Evolutionary conservation across 2,113 vertebrate species (phyloP).

Genomic region (Tupaia chinensis): DNA sequence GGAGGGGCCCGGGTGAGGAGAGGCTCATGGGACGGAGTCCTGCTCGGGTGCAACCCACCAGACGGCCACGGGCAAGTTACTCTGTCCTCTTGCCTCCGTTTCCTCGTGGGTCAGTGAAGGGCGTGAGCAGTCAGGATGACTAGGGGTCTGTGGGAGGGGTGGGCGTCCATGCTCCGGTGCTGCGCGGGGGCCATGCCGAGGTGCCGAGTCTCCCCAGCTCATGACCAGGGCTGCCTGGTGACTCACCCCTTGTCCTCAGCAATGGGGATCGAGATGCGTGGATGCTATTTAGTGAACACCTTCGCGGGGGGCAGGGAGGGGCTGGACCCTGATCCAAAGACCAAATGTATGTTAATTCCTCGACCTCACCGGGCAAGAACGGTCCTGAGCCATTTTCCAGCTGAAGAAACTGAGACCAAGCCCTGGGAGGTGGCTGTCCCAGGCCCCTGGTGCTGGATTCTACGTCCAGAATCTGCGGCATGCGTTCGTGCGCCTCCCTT

Average conservation of each 20-base stretch:
- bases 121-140: too few relatives aligned
- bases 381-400: background rate
- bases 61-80: background rate
- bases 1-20: background rate
- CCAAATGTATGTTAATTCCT: fast-evolving
- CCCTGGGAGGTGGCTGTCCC: background rate
- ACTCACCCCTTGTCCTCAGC: background rate
- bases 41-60: too few relatives aligned
- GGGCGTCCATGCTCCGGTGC: background rate
- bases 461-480: background rate
- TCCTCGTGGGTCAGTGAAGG: background rate
- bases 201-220: too few relatives aligned
- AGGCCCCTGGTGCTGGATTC: fast-evolving
- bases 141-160: background rate
- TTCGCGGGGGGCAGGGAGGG: background rate
- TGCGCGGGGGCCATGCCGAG: fast-evolving
- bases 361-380: fast-evolving
- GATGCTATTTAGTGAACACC: background rate
- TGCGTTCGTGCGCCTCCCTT: background rate
- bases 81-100: background rate
- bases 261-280: background rate
- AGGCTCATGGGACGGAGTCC: fast-evolving
- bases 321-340: background rate
- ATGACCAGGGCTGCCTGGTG: background rate
- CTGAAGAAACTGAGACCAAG: background rate